Conservation (phyloP, 1,140 invertebrate genomes). For the Trichogramma pretiosum region DNA sequence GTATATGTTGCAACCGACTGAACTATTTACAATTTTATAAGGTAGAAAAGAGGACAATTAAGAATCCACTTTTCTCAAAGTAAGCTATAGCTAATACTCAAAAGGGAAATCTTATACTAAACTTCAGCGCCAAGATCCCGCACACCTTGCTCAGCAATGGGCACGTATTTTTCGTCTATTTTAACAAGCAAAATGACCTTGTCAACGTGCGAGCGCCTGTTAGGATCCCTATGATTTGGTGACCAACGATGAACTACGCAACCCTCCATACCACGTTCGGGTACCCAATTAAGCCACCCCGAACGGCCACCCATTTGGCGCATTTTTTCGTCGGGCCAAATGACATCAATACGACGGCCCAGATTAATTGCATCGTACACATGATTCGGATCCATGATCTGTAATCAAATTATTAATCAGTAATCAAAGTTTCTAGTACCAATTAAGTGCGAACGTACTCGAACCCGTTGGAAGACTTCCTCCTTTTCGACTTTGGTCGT, state of each 20-base stretch:
- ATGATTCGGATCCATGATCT: slow-evolving; percentile 68
- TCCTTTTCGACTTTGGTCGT: slow-evolving; percentile 45
- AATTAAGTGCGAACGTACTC: slow-evolving; percentile 33
- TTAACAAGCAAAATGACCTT: slow-evolving; percentile 84
- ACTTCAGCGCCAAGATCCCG: slow-evolving; percentile 69
- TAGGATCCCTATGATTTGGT: slow-evolving; percentile 78
- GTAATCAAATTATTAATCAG: slow-evolving; percentile 1
- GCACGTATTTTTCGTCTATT: slow-evolving; percentile 86
- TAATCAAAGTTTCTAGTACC: neutral
- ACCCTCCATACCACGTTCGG: slow-evolving; percentile 84
- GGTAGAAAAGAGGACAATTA: too few species aligned
- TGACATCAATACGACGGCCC: slow-evolving; percentile 77
- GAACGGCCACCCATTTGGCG: slow-evolving; percentile 72
- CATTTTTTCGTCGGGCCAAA: slow-evolving; percentile 86
- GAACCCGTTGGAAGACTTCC: slow-evolving; percentile 49
- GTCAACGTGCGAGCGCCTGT: slow-evolving; percentile 78
- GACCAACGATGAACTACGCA: slow-evolving; percentile 83
- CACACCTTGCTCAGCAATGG: slow-evolving; percentile 82
- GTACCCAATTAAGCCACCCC: slow-evolving; percentile 83
- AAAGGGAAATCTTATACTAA: too few species aligned
- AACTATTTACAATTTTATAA: too few species aligned
- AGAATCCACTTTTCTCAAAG: too few species aligned
- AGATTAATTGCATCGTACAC: slow-evolving; percentile 87
- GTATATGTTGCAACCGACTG: too few species aligned
- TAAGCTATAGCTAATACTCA: too few species aligned